phyloP scores from a whole-genome alignment of 2,888 invertebrate genomes.

The Camptogramma bilineatum region DNA sequence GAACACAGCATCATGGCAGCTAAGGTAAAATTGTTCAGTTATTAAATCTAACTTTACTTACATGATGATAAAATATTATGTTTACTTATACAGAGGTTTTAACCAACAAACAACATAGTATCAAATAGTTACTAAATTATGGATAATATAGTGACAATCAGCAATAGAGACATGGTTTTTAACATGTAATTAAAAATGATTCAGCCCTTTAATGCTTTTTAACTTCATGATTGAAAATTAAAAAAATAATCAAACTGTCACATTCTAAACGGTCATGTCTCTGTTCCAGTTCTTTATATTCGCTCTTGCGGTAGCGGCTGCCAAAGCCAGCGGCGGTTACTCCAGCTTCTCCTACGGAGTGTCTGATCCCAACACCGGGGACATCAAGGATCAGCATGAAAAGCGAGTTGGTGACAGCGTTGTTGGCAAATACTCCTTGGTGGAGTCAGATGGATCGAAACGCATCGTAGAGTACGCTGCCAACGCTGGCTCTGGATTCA shows the following conservation, averaged over 20 bases:
- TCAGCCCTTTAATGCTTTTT: too few relatives aligned
- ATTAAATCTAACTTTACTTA: background rate
- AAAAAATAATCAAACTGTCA: background rate
- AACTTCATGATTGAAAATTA: too few relatives aligned
- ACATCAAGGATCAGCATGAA: slow-evolving; percentile 81
- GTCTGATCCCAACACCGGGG: slow-evolving; percentile 69
- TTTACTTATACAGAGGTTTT: background rate
- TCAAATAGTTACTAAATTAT: background rate
- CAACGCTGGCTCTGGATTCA: slow-evolving; percentile 66
- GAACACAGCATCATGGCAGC: slow-evolving; percentile 61
- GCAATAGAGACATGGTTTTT: background rate
- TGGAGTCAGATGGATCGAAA: slow-evolving; percentile 85
- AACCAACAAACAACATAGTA: background rate
- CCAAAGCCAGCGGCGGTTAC: slow-evolving; percentile 58
- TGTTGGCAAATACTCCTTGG: slow-evolving; percentile 75
- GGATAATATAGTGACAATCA: background rate
- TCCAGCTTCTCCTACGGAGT: slow-evolving; percentile 72
- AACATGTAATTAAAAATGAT: too few relatives aligned
- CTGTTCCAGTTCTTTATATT: slow-evolving; percentile 66
- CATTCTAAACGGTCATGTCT: slow-evolving; percentile 19
- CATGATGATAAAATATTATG: background rate
- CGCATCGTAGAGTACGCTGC: slow-evolving; percentile 85
- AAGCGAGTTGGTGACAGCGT: slow-evolving; percentile 86
- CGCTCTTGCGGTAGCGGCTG: slow-evolving; percentile 59
- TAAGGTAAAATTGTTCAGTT: slow-evolving; percentile 57